These are phyloP conservation scores for Lepeophtheirus salmonis DNA, from an alignment of 1,140 invertebrate species.

Conservation along the genomic window DNA sequence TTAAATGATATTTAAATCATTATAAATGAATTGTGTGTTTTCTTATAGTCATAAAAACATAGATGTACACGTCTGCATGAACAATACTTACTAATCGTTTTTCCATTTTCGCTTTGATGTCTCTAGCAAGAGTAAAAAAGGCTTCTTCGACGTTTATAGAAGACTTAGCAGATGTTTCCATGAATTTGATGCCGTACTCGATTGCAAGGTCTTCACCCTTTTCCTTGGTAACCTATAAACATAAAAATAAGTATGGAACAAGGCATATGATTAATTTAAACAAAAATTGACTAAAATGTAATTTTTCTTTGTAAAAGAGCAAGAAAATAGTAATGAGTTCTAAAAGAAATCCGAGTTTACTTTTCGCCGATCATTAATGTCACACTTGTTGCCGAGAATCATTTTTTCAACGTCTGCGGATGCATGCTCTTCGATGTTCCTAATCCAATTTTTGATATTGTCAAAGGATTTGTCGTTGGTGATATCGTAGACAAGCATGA, in stretches of 20 bases:
- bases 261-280: too few species aligned
- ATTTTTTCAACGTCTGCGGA: constrained; percentile 86
- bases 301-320: too few species aligned
- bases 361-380: constrained; percentile 68
- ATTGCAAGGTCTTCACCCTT: constrained; percentile 53
- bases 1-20: constrained; percentile 16
- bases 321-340: too few species aligned
- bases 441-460: constrained; percentile 36
- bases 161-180: constrained; percentile 96
- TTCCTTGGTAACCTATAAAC: constrained; percentile 40
- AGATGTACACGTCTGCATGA: too few species aligned
- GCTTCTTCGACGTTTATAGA: constrained; percentile 94
- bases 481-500: constrained; percentile 36
- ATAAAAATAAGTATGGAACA: background rate
- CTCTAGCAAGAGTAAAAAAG: constrained; percentile 83
- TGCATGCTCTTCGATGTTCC: constrained; percentile 37
- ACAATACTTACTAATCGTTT: constrained; percentile 62
- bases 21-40: too few species aligned
- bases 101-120: constrained; percentile 87
- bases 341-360: constrained; percentile 30
- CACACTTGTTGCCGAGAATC: constrained; percentile 86
- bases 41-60: too few species aligned
- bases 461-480: constrained; percentile 36
- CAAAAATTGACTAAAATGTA: too few species aligned
- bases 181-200: constrained; percentile 86